Percentiles rank a stretch among this genome's conserved stretches.
Evolutionary conservation across 2,797 vertebrate genomes (phyloP).

Genomic region (Scyliorhinus canicula): DNA sequence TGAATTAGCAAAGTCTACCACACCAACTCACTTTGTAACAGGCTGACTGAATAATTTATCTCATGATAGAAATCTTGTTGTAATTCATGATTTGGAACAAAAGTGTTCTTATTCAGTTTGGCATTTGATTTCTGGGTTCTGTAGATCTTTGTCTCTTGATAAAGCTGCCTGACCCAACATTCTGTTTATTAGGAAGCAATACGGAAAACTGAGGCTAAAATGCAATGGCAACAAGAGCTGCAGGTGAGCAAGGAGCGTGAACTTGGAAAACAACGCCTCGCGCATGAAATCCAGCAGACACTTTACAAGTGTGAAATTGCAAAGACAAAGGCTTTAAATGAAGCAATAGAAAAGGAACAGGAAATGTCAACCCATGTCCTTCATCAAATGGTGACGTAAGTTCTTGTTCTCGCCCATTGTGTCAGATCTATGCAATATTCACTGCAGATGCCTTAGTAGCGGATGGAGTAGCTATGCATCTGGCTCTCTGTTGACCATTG

Average conservation of each 20-base stretch:
- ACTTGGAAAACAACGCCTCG: conserved; percentile 51
- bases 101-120: conserved; percentile 7
- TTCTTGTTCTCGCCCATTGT: neutral
- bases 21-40: neutral
- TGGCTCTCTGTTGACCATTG: neutral
- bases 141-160: conserved; percentile 15
- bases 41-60: neutral
- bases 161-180: conserved; percentile 31
- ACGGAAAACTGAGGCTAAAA: conserved; percentile 44
- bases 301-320: conserved; percentile 49
- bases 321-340: conserved; percentile 47
- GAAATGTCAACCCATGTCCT: conserved; percentile 39
- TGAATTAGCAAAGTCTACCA: neutral
- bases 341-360: conserved; percentile 50
- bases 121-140: neutral
- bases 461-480: neutral
- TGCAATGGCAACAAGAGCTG: conserved; percentile 46
- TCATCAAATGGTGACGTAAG: conserved; percentile 47
- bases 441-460: neutral
- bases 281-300: conserved; percentile 50
- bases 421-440: neutral
- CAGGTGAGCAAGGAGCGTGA: conserved; percentile 48
- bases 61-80: neutral
- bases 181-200: conserved; percentile 48
- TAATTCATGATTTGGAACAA: neutral